Evolutionary conservation across 1,140 invertebrate species (phyloP).

Genomic region (Zaprionus camerounensis): DNA sequence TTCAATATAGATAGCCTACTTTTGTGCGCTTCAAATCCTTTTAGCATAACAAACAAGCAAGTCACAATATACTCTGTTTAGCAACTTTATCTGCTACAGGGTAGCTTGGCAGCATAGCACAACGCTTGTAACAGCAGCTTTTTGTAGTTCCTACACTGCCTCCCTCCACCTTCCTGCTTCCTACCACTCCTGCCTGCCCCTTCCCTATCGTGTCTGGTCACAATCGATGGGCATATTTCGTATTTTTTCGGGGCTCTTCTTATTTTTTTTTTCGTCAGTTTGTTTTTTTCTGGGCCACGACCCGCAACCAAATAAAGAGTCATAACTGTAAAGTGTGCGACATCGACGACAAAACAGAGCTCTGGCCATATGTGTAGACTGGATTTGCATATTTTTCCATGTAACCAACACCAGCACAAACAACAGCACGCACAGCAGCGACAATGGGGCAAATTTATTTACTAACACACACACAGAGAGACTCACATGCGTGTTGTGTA

Average conservation of each 20-base stretch:
- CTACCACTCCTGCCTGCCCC: not conserved
- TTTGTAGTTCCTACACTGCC: not conserved
- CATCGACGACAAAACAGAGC: constrained; percentile 56
- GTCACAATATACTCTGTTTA: not conserved
- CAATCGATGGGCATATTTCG: constrained; percentile 52
- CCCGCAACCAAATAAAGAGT: constrained; percentile 59
- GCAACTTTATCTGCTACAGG: not conserved
- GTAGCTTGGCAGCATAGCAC: not conserved
- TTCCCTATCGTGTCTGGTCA: constrained; percentile 29
- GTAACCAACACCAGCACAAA: constrained; percentile 18
- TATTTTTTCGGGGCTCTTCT: constrained; percentile 8
- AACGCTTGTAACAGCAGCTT: constrained; percentile 1
- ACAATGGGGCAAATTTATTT: constrained; percentile 64
- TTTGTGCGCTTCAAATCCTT: not conserved
- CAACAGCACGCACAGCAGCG: constrained; percentile 7
- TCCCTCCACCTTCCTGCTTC: not conserved
- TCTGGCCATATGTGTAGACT: constrained; percentile 71
- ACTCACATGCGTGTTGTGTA: constrained; percentile 4
- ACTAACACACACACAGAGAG: constrained; percentile 36
- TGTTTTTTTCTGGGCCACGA: constrained; percentile 33
- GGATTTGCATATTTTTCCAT: constrained; percentile 79
- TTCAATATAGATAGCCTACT: not conserved
- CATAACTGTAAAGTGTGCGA: constrained; percentile 74
- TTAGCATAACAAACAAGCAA: not conserved
- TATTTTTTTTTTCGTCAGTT: constrained; percentile 8